Percentiles rank a stretch among this genome's conserved stretches.
Evolutionary conservation across 2,888 invertebrate genomes (phyloP).

Genomic region (Pachymerium ferrugineum): DNA sequence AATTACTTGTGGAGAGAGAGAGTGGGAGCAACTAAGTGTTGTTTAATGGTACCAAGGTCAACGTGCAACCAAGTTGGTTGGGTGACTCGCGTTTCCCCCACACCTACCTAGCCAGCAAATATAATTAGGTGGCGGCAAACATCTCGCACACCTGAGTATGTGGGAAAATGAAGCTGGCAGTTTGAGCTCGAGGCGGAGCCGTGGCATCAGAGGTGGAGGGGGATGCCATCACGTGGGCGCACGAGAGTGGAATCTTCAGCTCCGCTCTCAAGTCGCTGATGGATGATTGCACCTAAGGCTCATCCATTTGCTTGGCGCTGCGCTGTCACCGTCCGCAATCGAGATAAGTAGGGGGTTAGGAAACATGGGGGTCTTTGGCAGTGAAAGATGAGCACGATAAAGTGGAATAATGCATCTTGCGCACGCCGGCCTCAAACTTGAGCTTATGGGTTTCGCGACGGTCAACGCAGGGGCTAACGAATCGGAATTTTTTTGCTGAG

Average conservation of each 20-base stretch:
- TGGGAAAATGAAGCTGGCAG: slow-evolving; percentile 28
- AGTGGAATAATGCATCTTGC: slow-evolving; percentile 34
- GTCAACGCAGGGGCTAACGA: slow-evolving; percentile 23
- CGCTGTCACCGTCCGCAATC: slow-evolving; percentile 33
- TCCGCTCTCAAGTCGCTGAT: slow-evolving; percentile 31
- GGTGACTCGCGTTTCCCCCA: slow-evolving; percentile 17
- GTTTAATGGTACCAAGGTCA: slow-evolving; percentile 25
- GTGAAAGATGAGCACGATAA: slow-evolving; percentile 34
- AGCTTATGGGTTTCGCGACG: slow-evolving; percentile 27
- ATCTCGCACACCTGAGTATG: slow-evolving; percentile 24
- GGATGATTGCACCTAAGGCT: slow-evolving; percentile 31
- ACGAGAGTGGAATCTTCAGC: slow-evolving; percentile 7
- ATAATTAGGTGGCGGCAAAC: slow-evolving; percentile 26
- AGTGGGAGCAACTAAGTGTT: slow-evolving; percentile 11
- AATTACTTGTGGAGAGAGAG: background rate
- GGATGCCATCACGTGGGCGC: slow-evolving; percentile 31
- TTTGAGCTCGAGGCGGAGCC: slow-evolving; percentile 28
- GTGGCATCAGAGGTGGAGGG: slow-evolving; percentile 23
- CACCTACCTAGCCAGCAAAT: slow-evolving; percentile 19
- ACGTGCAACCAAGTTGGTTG: background rate
- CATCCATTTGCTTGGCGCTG: slow-evolving; percentile 34
- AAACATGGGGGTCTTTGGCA: slow-evolving; percentile 33
- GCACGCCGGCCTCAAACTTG: slow-evolving; percentile 27
- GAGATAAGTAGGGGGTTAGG: slow-evolving; percentile 34
- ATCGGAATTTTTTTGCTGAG: slow-evolving; percentile 17